These are phyloP conservation scores for Syngnathus rostellatus DNA, from an alignment of 2,797 vertebrate genomes.

Conservation along the genomic window DNA sequence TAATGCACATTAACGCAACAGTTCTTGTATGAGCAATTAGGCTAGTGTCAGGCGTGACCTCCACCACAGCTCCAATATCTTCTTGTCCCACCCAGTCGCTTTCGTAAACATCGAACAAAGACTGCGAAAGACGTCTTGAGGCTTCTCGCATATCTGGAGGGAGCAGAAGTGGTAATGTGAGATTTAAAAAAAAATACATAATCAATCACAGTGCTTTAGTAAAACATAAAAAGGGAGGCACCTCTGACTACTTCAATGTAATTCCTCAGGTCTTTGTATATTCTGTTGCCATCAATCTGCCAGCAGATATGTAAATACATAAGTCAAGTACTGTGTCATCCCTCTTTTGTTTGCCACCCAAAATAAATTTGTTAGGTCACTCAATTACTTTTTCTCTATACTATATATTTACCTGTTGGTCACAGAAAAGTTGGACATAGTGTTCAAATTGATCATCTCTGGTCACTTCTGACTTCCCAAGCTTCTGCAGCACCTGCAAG, in stretches of 20 bases:
- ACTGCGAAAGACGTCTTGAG: conserved; percentile 82
- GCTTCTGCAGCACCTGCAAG: conserved; percentile 81
- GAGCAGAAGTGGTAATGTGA: background rate
- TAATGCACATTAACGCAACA: background rate
- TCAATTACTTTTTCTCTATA: background rate
- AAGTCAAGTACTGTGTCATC: background rate
- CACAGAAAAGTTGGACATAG: conserved; percentile 68
- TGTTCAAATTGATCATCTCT: conserved; percentile 85
- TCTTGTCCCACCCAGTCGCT: conserved; percentile 77
- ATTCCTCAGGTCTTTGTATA: conserved; percentile 85
- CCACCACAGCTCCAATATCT: conserved; percentile 77
- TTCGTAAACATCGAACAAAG: conserved; percentile 83
- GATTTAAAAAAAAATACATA: background rate
- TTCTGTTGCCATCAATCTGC: conserved; percentile 80
- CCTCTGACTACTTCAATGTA: conserved; percentile 84
- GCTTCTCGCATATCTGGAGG: conserved; percentile 85
- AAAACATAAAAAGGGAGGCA: conserved; percentile 31
- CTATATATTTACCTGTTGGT: conserved; percentile 78
- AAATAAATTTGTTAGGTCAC: background rate
- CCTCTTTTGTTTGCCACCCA: background rate
- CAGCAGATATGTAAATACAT: conserved; percentile 15
- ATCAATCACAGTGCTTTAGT: background rate
- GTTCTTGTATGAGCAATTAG: background rate
- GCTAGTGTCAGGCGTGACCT: conserved; percentile 58
- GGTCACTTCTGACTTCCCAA: conserved; percentile 85